Conservation (phyloP, 2,888 invertebrate species). For the Microplitis deprimator region DNA sequence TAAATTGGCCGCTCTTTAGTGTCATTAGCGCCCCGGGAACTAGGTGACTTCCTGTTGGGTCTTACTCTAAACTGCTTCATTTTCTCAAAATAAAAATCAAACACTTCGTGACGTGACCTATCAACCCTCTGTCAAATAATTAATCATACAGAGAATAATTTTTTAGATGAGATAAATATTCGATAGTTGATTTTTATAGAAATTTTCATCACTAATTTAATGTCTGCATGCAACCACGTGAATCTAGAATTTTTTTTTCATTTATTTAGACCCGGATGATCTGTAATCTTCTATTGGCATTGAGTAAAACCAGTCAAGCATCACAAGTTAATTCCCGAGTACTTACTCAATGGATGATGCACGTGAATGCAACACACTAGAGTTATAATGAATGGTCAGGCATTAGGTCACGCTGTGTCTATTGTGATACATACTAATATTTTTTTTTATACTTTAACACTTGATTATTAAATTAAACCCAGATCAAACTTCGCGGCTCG, state of each 20-base stretch:
- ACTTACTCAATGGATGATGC: constrained; percentile 50
- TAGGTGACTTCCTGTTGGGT: background rate
- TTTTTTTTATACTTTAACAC: constrained; percentile 38
- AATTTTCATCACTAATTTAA: too few species aligned
- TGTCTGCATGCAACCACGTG: background rate
- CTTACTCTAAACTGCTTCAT: background rate
- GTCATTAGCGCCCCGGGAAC: background rate
- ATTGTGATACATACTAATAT: background rate
- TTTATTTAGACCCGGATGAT: background rate
- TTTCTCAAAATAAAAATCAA: background rate
- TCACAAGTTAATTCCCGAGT: constrained; percentile 61
- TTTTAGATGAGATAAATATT: background rate
- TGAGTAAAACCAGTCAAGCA: constrained; percentile 57
- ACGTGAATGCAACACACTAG: constrained; percentile 50
- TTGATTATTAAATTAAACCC: background rate
- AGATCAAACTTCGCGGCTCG: background rate
- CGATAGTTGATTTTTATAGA: too few species aligned
- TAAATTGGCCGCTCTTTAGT: background rate
- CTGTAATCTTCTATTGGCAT: constrained; percentile 25
- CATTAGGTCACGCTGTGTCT: constrained; percentile 22
- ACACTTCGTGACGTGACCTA: background rate
- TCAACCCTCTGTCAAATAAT: background rate
- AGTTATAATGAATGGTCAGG: constrained; percentile 56
- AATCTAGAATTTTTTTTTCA: background rate
- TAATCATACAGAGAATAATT: too few species aligned